Base-by-base conservation (phyloP, 2,888 invertebrate species). In the Gymnoscelis rufifasciata region DNA sequence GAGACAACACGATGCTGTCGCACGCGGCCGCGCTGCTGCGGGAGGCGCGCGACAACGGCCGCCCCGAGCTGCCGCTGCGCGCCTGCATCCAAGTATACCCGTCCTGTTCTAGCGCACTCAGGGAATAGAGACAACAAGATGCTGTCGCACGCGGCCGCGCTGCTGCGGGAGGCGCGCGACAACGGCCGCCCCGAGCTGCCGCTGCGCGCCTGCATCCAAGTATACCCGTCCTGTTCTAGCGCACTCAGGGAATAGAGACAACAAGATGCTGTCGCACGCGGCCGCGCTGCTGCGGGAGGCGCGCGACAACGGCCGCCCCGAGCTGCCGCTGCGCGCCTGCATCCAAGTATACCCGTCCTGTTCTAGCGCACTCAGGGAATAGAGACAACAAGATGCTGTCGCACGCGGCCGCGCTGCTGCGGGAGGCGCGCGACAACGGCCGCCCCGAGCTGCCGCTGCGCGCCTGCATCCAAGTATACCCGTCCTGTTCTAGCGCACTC, bases 41-140 rank as follows among this genome's bases (percentile, higher is more conserved):
- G 19, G 83, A 90, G 58, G 90, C 90, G 3, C 64, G 68, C 38
- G 62, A 55, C 0, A 64, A 73, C 44, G 78, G 67, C 3, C 71
- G 90, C 6, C 83, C 87, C 0, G 76, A 72, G 4, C 59, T 66
- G 46, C 80, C 90, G 8, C 74, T 91, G 45, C 77, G 74, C 19
- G 74, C 74, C 52, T 86, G 88, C 6, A 66, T 90, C 6, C 66
- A 82, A 41, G 89, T 19, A n/a, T n/a, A n/a, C n/a, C n/a, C n/a
- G n/a, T n/a, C n/a, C n/a, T n/a, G n/a, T n/a, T n/a, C n/a, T n/a
- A n/a, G n/a, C n/a, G n/a, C n/a, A n/a, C n/a, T n/a, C n/a, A n/a
- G n/a, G n/a, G n/a, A n/a, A n/a, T n/a, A n/a, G n/a, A n/a, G 90
- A 91, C 66, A 75, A 82, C 55, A 75, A 79, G 62, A 83, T 90